phyloP scores from a whole-genome alignment of 2,888 invertebrate species.

The Bellardia pandia region DNA sequence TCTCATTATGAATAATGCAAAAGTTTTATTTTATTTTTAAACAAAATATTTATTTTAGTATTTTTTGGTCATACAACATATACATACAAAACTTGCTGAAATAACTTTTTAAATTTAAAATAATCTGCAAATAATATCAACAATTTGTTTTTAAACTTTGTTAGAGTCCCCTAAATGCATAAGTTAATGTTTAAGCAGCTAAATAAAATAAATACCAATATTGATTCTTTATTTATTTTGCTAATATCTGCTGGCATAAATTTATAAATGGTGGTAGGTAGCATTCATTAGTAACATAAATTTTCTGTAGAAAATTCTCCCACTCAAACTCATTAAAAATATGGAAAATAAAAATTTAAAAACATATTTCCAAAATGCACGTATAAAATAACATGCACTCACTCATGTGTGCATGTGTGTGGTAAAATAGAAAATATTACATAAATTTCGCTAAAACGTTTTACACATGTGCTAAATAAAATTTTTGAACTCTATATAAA shows the following conservation, averaged over 20 bases:
- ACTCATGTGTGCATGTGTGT: background rate
- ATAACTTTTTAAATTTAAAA: slow-evolving; percentile 17
- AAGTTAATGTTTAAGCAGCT: background rate
- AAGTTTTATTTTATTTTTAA: too few relatives aligned
- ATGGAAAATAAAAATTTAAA: slow-evolving; percentile 6
- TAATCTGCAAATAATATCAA: slow-evolving; percentile 27
- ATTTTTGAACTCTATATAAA: background rate
- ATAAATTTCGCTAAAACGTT: slow-evolving; percentile 26
- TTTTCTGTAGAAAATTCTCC: background rate
- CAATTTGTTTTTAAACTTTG: background rate
- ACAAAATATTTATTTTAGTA: background rate
- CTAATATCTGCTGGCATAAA: slow-evolving; percentile 26
- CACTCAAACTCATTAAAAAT: background rate
- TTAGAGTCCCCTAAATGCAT: background rate
- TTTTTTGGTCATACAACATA: background rate
- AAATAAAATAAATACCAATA: slow-evolving; percentile 7
- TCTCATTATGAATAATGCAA: too few relatives aligned
- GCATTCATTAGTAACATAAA: slow-evolving; percentile 39
- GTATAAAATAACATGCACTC: background rate
- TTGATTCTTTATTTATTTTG: background rate
- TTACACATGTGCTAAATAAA: slow-evolving; percentile 21
- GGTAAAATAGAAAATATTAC: background rate
- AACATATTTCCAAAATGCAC: slow-evolving; percentile 8
- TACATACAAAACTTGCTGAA: background rate
- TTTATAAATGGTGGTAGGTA: slow-evolving; percentile 30